Conservation (phyloP, 1,140 invertebrate genomes). For the Acromyrmex charruanus region DNA sequence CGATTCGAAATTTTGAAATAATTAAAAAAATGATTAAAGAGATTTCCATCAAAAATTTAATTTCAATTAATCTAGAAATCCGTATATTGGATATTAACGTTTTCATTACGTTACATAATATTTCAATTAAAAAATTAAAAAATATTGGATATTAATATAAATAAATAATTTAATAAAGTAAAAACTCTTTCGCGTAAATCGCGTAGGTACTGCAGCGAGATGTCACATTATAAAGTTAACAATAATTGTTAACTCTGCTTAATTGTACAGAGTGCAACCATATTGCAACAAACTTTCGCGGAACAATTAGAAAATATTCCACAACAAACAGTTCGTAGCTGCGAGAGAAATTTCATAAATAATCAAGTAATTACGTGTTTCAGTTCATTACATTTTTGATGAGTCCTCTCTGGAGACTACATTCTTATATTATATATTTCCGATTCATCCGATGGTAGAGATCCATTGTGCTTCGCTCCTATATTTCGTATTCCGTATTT, state of each 20-base stretch:
- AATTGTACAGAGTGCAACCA: constrained; percentile 10
- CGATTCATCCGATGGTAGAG: background rate
- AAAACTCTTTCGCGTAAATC: background rate
- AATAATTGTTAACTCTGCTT: constrained; percentile 43
- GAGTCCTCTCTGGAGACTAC: background rate
- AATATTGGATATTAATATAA: background rate
- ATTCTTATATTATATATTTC: background rate
- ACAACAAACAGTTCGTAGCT: constrained; percentile 14
- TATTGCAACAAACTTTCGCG: constrained; percentile 5
- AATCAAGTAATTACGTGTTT: constrained; percentile 27
- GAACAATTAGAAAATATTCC: constrained; percentile 39
- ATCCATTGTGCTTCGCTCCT: background rate
- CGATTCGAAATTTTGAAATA: background rate
- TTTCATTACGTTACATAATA: background rate
- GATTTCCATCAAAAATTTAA: background rate
- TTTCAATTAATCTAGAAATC: background rate
- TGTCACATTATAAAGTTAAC: constrained; percentile 6
- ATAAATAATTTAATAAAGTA: background rate
- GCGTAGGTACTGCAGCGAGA: background rate
- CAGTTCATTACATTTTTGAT: constrained; percentile 24
- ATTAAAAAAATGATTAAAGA: background rate
- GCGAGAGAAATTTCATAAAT: constrained; percentile 30
- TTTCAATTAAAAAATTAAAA: background rate
- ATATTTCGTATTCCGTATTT: background rate
- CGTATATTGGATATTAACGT: background rate